Conservation (phyloP, 2,888 invertebrate genomes). For the Pandemis cinnamomeana region DNA sequence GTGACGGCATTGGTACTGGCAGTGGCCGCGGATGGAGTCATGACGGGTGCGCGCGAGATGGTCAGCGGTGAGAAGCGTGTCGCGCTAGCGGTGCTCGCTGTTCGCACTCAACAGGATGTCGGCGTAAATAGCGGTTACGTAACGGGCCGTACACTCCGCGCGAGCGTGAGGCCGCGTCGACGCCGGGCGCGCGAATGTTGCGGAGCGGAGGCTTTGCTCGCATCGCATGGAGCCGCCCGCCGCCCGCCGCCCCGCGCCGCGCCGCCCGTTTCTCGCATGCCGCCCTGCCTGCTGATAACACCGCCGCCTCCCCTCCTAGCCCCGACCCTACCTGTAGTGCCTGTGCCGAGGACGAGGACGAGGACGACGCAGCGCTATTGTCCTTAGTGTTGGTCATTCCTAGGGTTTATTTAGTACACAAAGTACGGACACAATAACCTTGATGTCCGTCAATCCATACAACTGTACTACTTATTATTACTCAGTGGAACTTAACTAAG, state of each 20-base stretch:
- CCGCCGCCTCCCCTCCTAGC: slow-evolving; percentile 46
- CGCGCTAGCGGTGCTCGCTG: slow-evolving; percentile 60
- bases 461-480: neutral
- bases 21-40: slow-evolving; percentile 60
- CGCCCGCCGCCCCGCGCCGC: slow-evolving; percentile 46
- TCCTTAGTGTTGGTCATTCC: slow-evolving; percentile 44
- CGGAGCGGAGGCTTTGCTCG: slow-evolving; percentile 61
- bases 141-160: slow-evolving; percentile 68
- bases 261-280: slow-evolving; percentile 49
- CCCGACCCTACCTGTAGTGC: slow-evolving; percentile 40
- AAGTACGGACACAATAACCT: neutral
- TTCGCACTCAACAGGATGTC: slow-evolving; percentile 78
- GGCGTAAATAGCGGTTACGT: slow-evolving; percentile 72
- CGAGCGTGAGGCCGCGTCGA: slow-evolving; percentile 67
- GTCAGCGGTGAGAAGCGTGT: slow-evolving; percentile 76
- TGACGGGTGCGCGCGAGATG: slow-evolving; percentile 70
- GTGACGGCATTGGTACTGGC: slow-evolving; percentile 55
- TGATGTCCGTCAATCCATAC: neutral
- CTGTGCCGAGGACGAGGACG: slow-evolving; percentile 17
- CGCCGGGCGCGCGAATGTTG: slow-evolving; percentile 74
- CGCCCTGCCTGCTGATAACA: slow-evolving; percentile 50
- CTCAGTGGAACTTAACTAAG: neutral
- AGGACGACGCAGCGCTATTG: slow-evolving; percentile 48
- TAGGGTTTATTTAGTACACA: neutral
- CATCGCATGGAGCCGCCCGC: slow-evolving; percentile 54